Evolutionary conservation across 53 echinoderm and acorn worm species (phyloP).

Genomic region (Antedon mediterranea): DNA sequence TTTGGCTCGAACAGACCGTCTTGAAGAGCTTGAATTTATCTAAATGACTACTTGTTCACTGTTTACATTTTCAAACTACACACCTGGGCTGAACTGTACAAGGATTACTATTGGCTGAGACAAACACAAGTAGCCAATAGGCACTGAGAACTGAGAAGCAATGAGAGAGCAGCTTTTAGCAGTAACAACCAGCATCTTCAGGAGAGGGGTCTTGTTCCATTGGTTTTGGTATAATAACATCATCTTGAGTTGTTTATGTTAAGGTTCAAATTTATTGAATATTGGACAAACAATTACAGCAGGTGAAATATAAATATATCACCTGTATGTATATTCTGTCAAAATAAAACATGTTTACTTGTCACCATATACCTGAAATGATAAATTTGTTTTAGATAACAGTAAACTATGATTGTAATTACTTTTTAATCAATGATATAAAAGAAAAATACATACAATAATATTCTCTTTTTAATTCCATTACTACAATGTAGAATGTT

Average conservation of each 20-base stretch:
- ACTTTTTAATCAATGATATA: too few relatives aligned
- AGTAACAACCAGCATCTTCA: neutral
- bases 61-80: neutral
- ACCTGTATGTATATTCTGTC: too few relatives aligned
- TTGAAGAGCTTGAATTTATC: neutral
- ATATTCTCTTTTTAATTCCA: too few relatives aligned
- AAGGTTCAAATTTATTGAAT: too few relatives aligned
- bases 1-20: neutral
- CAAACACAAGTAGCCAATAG: neutral
- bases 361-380: too few relatives aligned
- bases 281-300: too few relatives aligned
- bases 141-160: neutral
- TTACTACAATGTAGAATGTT: too few relatives aligned
- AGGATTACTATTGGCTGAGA: neutral
- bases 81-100: neutral
- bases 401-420: too few relatives aligned
- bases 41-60: neutral
- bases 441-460: too few relatives aligned
- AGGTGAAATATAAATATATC: too few relatives aligned
- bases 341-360: too few relatives aligned
- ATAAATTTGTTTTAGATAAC: too few relatives aligned
- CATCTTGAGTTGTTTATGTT: neutral
- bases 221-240: neutral
- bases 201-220: neutral
- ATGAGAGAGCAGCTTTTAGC: neutral